Conservation (phyloP, 2,888 invertebrate species). For the Sarcophaga variegata region DNA sequence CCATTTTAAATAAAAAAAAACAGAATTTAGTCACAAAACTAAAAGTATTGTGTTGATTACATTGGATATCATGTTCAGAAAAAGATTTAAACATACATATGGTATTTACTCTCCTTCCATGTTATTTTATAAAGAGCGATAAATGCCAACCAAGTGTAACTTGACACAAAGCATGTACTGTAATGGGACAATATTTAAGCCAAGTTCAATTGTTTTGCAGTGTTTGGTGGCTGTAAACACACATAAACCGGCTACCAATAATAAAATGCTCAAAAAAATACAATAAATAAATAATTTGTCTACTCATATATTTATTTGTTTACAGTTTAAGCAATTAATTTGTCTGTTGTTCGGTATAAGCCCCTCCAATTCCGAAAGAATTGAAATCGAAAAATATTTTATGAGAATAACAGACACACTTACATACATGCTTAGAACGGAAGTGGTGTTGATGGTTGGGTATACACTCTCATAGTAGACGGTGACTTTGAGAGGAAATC, state of each 20-base stretch:
- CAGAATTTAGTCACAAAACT: not conserved
- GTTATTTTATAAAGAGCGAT: constrained; percentile 19
- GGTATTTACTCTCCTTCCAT: not conserved
- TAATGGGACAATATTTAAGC: constrained; percentile 51
- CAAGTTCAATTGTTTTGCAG: constrained; percentile 57
- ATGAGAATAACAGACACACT: constrained; percentile 8
- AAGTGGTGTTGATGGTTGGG: constrained; percentile 29
- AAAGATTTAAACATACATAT: not conserved
- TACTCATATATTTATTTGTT: not conserved
- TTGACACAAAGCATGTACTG: not conserved
- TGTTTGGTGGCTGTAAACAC: constrained; percentile 38
- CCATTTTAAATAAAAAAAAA: not conserved
- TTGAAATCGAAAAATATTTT: constrained; percentile 10
- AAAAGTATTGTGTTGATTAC: not conserved
- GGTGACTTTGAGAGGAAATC: constrained; percentile 50
- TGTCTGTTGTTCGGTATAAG: not conserved
- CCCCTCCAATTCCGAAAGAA: not conserved
- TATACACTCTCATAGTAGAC: no score
- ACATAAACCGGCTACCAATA: constrained; percentile 9
- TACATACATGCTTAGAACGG: constrained; percentile 44
- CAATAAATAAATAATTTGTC: not conserved
- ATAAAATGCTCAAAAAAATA: not conserved
- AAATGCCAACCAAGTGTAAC: constrained; percentile 50
- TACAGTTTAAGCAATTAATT: not conserved
- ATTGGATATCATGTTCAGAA: not conserved